phyloP scores from a whole-genome alignment of 1,140 invertebrate genomes.

The Drosophila ananassae region DNA sequence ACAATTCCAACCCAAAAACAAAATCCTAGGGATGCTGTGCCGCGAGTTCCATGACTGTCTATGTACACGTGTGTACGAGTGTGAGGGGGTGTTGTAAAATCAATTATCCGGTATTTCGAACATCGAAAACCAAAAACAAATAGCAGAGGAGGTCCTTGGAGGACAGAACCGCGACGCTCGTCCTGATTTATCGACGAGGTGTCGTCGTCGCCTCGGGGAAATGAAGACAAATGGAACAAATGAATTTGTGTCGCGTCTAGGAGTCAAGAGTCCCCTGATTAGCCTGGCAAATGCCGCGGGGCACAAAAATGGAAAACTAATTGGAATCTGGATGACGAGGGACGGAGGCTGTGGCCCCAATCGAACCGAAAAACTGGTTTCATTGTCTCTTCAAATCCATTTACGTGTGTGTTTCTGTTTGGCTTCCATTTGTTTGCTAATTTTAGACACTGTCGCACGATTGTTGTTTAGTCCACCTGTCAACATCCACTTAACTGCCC shows the following conservation, averaged over 20 bases:
- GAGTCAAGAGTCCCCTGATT: conserved; percentile 42
- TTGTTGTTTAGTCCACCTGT: conserved; percentile 25
- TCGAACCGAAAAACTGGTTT: conserved; percentile 48
- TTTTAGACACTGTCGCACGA: conserved; percentile 66
- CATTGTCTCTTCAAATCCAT: conserved; percentile 15
- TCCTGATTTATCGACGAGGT: conserved; percentile 68
- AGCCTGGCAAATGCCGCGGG: conserved; percentile 31
- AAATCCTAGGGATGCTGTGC: conserved; percentile 25
- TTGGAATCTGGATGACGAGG: conserved; percentile 45
- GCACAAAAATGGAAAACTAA: conserved; percentile 51
- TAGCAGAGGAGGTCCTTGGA: conserved; percentile 31
- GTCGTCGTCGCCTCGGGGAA: conserved; percentile 42
- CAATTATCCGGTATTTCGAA: conserved; percentile 68
- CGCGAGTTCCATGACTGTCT: neutral
- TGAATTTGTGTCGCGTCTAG: conserved; percentile 59
- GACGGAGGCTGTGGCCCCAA: neutral
- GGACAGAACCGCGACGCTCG: conserved; percentile 28
- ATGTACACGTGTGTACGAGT: neutral
- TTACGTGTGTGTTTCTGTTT: conserved; percentile 12
- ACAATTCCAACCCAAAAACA: conserved; percentile 3
- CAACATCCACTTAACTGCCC: conserved; percentile 26
- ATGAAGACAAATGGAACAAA: conserved; percentile 54
- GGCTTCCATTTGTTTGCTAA: conserved; percentile 54
- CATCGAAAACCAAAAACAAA: conserved; percentile 61
- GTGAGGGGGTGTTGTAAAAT: conserved; percentile 50